phyloP scores from a whole-genome alignment of 2,113 vertebrate genomes.

The Scatophagus argus region DNA sequence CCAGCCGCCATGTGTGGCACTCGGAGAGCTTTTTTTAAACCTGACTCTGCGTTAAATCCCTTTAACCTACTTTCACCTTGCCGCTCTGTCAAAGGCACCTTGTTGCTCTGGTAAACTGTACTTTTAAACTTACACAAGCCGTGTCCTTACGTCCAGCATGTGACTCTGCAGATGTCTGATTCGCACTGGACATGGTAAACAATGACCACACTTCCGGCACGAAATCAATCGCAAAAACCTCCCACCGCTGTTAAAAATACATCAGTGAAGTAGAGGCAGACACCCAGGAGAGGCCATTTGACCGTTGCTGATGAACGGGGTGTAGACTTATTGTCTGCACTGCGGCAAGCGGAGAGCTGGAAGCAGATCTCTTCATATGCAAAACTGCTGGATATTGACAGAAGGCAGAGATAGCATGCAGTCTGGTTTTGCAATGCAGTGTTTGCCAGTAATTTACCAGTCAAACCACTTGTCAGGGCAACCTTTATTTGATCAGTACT shows the following conservation, averaged over 20 bases:
- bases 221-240: not conserved
- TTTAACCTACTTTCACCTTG: constrained; percentile 63
- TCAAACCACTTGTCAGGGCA: constrained; percentile 16
- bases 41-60: constrained; percentile 53
- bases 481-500: constrained; percentile 7
- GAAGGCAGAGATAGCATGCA: constrained; percentile 22
- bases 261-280: constrained; percentile 6
- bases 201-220: constrained; percentile 13
- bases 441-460: constrained; percentile 62
- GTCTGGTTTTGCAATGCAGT: constrained; percentile 25
- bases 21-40: constrained; percentile 82
- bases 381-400: constrained; percentile 48
- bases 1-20: constrained; percentile 41
- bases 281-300: constrained; percentile 20
- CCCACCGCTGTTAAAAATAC: constrained; percentile 11
- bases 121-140: not conserved
- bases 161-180: constrained; percentile 3
- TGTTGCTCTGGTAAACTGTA: constrained; percentile 9
- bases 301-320: constrained; percentile 19
- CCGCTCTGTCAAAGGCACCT: constrained; percentile 71
- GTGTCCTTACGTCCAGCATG: not conserved
- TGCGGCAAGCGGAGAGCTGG: constrained; percentile 33
- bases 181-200: constrained; percentile 21
- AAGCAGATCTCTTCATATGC: constrained; percentile 40
- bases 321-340: constrained; percentile 36